Base-by-base conservation (phyloP, 2,888 invertebrate species). In the Diaphora mendica region DNA sequence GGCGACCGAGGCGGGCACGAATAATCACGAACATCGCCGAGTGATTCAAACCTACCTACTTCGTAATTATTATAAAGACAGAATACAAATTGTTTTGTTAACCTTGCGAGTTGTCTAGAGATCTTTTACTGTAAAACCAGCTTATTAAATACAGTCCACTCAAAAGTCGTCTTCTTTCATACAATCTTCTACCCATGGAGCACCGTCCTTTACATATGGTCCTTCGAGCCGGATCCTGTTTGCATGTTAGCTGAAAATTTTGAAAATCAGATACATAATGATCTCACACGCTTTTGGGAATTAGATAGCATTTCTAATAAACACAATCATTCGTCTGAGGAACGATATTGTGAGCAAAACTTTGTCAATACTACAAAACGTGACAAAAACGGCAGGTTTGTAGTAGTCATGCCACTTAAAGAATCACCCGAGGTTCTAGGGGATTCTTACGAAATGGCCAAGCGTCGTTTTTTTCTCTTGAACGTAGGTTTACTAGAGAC, bases 331-430 rank as follows among this genome's bases (percentile, higher is more conserved):
- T 62, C 78, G 2, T 0, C 3, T 0, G 82, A 84, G 48, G 82
- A 84, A 70, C 26, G 30, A 2, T 20, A 30, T 0, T 67, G 67
- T 67, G 67, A 67, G 20, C 2, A 30, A 67, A 68, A 30, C 39
- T 85, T 85, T 72, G 7, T 13, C 17, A 13, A 72, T 2, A 77
- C 72, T 20, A 81, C 78, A 5, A 64, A 0, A 3, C 81, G 83
- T 62, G 59, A 77, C 0, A 30, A 67, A 2, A 51, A 79, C 15
- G 84, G 84, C 30, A 72, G 75, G 1, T 82, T 83, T 74, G 64
- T 80, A 8, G 83, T 85, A 0, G 79, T 77, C 0, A 77, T 82
- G 20, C 83, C 84, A 9, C 62, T 84, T 17, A 81, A 80, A 42
- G 51, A 74, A 3, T 42, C 74, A 20, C 81, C 81, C 13, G 48